Base-by-base conservation (phyloP, 2,888 invertebrate genomes). In the Hydraecia micacea region DNA sequence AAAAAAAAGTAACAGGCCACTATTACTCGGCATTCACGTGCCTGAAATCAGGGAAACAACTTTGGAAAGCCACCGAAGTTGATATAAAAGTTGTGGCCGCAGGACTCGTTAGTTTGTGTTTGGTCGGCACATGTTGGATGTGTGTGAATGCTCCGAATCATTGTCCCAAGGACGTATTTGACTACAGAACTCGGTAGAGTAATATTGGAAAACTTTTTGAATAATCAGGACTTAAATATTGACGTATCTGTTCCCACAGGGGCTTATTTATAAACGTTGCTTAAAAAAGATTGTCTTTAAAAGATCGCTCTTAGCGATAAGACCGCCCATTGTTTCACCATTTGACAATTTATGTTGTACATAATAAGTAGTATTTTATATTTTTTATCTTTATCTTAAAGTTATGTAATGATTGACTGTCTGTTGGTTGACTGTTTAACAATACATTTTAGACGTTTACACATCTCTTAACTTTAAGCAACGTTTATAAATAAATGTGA, bases 11-110 rank as follows among this genome's bases (percentile, higher is more conserved):
- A 73, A 85, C 55, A 21, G 72, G 58, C 67, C 83, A 87, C 87
- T 76, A 76, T 85, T 75, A 77, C 75, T 66, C 76, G 78, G 77
- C 84, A 86, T 86, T 89, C 86, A 88, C 86, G 87, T 87, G 85
- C 66, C 85, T 84, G 76, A 88, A 89, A 90, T 87, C 85, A 76
- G 79, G 73, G 77, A 88, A 91, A 88, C 86, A 82, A 89, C 86
- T 83, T 81, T 18, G 49, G 67, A 81, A 86, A 75, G 49, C 65
- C 90, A 89, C 77, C 80, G 87, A 90, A 91, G 89, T 90, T 88
- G 77, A 83, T 88, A 87, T 88, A 90, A 90, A 92, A 91, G 90
- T 91, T 89, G 79, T 80, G 86, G 84, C 84, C 84, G 87, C 74
- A 73, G 82, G 79, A 87, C 87, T 91, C 88, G 90, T 89, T 91